Evolutionary conservation across 2,888 invertebrate genomes (phyloP), one percentile per base, ranked within the genome.

Genomic region (Subacronicta megacephala): DNA sequence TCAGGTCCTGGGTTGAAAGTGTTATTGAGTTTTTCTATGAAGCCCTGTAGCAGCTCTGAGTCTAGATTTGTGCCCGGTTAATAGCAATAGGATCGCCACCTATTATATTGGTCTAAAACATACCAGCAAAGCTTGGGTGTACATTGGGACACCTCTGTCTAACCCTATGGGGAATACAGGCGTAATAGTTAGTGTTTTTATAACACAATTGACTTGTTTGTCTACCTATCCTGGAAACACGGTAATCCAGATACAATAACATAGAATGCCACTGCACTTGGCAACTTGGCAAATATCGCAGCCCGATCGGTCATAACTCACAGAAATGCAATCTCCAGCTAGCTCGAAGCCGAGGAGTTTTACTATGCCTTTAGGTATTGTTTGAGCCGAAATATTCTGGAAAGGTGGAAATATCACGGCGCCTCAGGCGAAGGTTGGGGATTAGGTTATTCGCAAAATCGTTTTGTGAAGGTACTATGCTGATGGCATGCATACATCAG

Each of bases 281-380:
- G 68, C 44, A 75, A 74, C 67, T 78, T 74, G 67, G 76, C 78
- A 76, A 72, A 77, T 79, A 76, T 72, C 60, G 50, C 57, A 59
- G 62, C 59, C 57, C 51, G 42, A 53, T 64, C 61, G 58, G 54
- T 61, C 60, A 74, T 80, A 77, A 80, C 72, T 80, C 69, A 72
- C 57, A 60, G 59, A 64, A 78, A 75, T 77, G 75, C 77, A 80
- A 81, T 79, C 70, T 72, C 73, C 42, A 57, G 66, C 43, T 52
- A 42, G 45, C 47, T 51, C 13, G 62, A 63, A 75, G 51, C 57
- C 54, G 53, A 61, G 40, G 53, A 72, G 55, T 75, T 71, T 77
- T 81, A 81, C 78, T 76, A 72, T 72, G 38, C 58, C 52, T 45
- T 36, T 10, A 29, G 36, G 33, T 49, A 62, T 62, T 65, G 55